phyloP scores from a whole-genome alignment of 1,140 invertebrate species.

The Lanistes nyassanus region DNA sequence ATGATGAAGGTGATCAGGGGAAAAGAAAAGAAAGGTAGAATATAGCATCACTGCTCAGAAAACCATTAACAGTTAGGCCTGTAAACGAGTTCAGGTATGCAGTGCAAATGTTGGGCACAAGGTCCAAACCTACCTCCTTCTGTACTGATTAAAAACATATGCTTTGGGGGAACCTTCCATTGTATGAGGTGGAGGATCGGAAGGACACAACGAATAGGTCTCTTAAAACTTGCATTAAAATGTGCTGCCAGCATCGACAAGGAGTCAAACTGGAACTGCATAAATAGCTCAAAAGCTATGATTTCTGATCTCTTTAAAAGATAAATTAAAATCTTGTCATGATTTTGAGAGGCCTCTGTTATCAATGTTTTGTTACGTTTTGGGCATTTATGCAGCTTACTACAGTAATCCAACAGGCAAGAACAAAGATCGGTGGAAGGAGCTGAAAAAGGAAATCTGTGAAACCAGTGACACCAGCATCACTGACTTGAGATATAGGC shows the following conservation, averaged over 20 bases:
- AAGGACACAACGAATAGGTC: no score
- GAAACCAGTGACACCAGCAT: conserved; percentile 35
- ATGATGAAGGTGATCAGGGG: no score
- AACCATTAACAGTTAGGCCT: no score
- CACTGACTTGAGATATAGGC: conserved; percentile 33
- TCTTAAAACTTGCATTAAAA: neutral
- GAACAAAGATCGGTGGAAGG: conserved; percentile 42
- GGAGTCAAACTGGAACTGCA: neutral
- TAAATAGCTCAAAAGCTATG: no score
- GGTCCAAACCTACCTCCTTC: no score
- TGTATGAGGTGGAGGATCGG: no score
- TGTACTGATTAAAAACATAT: no score
- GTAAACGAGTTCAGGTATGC: no score
- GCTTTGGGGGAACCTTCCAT: no score
- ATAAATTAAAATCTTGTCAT: neutral
- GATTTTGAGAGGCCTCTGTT: neutral
- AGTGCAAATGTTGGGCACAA: no score
- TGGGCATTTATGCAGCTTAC: conserved; percentile 33
- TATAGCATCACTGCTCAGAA: no score
- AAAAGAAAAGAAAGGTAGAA: no score
- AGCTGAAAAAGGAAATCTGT: conserved; percentile 35
- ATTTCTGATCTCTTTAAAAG: neutral
- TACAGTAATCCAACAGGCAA: conserved; percentile 43
- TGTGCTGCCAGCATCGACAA: neutral
- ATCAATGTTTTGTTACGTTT: neutral